phyloP scores from a whole-genome alignment of 2,797 vertebrate genomes.

The Epinephelus awoara region DNA sequence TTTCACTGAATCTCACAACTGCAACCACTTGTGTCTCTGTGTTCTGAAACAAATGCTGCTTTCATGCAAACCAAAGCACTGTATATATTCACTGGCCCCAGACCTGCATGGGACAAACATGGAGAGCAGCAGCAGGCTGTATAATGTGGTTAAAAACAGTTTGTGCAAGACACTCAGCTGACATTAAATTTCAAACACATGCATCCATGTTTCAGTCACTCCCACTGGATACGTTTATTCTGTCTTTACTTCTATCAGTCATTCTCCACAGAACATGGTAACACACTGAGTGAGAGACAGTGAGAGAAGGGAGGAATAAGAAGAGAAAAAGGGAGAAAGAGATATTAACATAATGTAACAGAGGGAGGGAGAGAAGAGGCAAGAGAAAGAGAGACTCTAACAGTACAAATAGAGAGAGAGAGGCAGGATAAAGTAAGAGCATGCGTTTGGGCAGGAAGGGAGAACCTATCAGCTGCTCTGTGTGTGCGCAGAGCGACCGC shows the following conservation, averaged over 20 bases:
- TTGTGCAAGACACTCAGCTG: constrained; percentile 5
- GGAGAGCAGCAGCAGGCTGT: constrained; percentile 11
- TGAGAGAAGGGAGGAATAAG: constrained; percentile 23
- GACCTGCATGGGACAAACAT: constrained; percentile 5
- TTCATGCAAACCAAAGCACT: constrained; percentile 23
- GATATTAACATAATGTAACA: constrained; percentile 52
- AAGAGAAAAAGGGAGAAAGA: constrained; percentile 10
- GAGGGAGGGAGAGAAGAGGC: constrained; percentile 44
- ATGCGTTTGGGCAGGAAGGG: constrained; percentile 39
- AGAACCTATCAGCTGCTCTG: constrained; percentile 38
- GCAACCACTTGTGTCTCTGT: not conserved
- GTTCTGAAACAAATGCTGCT: constrained; percentile 13
- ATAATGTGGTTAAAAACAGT: constrained; percentile 24
- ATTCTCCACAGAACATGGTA: constrained; percentile 54
- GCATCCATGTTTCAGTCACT: constrained; percentile 3
- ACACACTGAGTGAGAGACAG: constrained; percentile 24
- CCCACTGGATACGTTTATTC: constrained; percentile 18
- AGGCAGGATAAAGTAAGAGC: constrained; percentile 36
- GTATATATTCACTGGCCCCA: constrained; percentile 5
- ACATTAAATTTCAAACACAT: constrained; percentile 37
- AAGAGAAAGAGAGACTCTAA: constrained; percentile 22
- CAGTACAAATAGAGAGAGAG: not conserved
- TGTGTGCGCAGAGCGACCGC: constrained; percentile 8
- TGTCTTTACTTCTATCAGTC: constrained; percentile 12
- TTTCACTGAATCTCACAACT: not conserved